phyloP scores from a whole-genome alignment of 2,888 invertebrate genomes.

The Aporophyla nigra region DNA sequence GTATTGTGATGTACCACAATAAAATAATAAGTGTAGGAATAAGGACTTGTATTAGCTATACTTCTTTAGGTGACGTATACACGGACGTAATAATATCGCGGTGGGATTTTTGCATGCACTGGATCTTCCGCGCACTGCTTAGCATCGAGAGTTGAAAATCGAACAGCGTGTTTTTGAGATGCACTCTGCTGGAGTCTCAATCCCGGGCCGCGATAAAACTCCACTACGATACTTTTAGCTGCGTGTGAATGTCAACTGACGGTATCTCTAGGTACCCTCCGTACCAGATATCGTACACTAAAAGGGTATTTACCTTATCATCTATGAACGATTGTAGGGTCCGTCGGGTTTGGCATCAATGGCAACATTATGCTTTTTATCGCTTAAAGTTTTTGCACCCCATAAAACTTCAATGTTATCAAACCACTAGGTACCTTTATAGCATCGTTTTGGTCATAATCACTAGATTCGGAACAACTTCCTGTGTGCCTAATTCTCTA shows the following conservation, averaged over 20 bases:
- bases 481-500: slow-evolving; percentile 38
- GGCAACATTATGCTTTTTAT: slow-evolving; percentile 14
- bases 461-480: slow-evolving; percentile 16
- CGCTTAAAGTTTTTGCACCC: slow-evolving; percentile 2
- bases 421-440: not conserved
- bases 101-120: no score
- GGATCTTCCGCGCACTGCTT: no score
- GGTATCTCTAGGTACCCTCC: not conserved
- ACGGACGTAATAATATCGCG: no score
- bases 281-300: not conserved
- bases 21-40: slow-evolving; percentile 11
- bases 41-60: not conserved
- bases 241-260: no score
- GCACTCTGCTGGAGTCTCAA: no score
- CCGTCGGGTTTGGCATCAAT: slow-evolving; percentile 9
- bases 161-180: no score
- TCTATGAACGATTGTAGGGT: not conserved
- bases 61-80: not conserved
- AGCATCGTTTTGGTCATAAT: not conserved
- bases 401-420: not conserved
- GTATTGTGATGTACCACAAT: slow-evolving; percentile 7
- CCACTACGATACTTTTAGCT: no score
- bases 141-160: no score
- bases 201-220: no score
- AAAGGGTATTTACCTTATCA: slow-evolving; percentile 11